A percentile compares a stretch with the other conserved stretches of the same genome.
Conservation (phyloP, 2,888 invertebrate species). For the Mesochorus sp. region DNA sequence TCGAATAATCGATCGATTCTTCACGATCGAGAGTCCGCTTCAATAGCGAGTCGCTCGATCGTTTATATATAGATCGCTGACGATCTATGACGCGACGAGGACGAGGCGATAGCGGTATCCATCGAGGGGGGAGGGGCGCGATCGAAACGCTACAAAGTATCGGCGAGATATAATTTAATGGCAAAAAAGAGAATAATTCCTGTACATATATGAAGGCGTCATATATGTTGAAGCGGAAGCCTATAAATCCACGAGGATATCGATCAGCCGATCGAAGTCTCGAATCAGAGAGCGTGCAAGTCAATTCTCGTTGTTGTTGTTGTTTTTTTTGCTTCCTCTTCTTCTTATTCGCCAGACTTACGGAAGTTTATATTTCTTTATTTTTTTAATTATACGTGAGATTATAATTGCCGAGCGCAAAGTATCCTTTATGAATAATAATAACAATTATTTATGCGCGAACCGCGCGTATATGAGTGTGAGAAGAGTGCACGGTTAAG, state of each 20-base stretch:
- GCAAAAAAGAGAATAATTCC: neutral
- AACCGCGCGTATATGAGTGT: neutral
- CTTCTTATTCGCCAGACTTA: constrained; percentile 19
- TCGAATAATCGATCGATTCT: constrained; percentile 41
- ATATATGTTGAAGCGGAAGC: constrained; percentile 11
- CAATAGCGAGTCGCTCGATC: neutral
- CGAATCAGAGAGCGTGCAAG: neutral
- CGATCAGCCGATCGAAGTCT: constrained; percentile 24
- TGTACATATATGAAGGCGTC: neutral
- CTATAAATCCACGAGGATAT: constrained; percentile 45
- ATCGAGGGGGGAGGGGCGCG: constrained; percentile 26
- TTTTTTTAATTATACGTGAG: constrained; percentile 51
- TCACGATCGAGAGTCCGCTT: neutral
- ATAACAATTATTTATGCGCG: constrained; percentile 41
- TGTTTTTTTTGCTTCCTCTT: constrained; percentile 36
- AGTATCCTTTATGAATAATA: constrained; percentile 59
- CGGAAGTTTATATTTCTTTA: constrained; percentile 32
- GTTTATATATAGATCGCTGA: constrained; percentile 36
- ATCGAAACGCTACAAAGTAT: neutral
- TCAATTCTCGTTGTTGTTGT: neutral
- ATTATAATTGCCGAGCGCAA: constrained; percentile 52
- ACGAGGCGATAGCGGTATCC: neutral
- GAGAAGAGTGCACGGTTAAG: constrained; percentile 38
- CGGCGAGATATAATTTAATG: no score
- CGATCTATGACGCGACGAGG: constrained; percentile 19